A percentile compares a stretch with the other conserved stretches of the same genome.
phyloP scores from a whole-genome alignment of 2,113 vertebrate species.

The Aleadryas rufinucha region DNA sequence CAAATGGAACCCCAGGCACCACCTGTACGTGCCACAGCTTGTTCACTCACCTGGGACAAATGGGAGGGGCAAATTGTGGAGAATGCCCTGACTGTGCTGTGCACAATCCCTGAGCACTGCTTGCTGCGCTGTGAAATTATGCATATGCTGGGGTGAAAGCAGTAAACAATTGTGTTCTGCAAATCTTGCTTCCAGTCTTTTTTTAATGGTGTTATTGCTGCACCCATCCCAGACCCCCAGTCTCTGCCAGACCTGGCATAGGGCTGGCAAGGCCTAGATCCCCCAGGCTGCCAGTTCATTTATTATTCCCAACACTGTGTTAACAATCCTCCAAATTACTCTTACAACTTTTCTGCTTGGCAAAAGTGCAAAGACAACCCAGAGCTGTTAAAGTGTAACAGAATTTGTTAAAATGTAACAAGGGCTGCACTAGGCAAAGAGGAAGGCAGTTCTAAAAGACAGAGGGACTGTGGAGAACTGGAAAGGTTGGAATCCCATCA shows the following conservation, averaged over 20 bases:
- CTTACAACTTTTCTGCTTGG: not conserved
- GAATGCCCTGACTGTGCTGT: not conserved
- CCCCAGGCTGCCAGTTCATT: not conserved
- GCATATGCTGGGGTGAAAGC: not conserved
- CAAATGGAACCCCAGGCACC: not conserved
- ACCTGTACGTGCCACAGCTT: slow-evolving; percentile 19
- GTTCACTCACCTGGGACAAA: not conserved
- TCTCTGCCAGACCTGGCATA: rapidly evolving
- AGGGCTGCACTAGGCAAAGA: not conserved
- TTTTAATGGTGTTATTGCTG: not conserved
- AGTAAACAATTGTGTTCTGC: not conserved
- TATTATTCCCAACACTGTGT: not conserved
- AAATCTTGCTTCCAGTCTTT: not conserved
- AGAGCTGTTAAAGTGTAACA: not conserved
- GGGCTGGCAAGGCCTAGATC: not conserved
- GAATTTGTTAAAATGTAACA: not conserved
- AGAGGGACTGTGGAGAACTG: rapidly evolving
- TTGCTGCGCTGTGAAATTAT: slow-evolving; percentile 15
- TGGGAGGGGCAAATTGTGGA: not conserved
- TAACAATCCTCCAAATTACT: not conserved
- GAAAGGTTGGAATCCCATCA: not conserved
- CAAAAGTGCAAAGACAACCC: not conserved
- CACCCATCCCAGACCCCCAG: not conserved
- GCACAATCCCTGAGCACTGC: not conserved
- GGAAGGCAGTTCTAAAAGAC: rapidly evolving